Base-by-base conservation (phyloP, 2,113 vertebrate species). In the Natator depressus region DNA sequence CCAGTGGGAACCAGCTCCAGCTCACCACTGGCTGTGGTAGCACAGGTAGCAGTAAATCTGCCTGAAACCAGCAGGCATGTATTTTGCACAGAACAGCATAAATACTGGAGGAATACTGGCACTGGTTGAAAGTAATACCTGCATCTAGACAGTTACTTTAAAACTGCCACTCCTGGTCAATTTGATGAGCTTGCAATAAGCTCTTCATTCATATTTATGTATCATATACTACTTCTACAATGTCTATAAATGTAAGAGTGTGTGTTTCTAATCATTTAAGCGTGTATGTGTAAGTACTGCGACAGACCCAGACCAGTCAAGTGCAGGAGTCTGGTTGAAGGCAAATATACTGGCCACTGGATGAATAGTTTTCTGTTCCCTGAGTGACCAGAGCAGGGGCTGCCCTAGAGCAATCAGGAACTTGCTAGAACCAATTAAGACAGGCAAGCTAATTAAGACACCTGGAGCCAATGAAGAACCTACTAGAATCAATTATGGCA, bases 181-280 rank as follows among this genome's bases (percentile, higher is more conserved):
- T 59, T 3, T 81, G 54, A 3, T 20, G 53, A 50, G 5, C 16
- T 29, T 35, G 69, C 17, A 84, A 57, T 46, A 72, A 94, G 90
- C 82, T 29, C 49, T 8, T 38, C 46, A 59, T 3, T 29, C 35
- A 42, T 17, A 80, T 29, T 81, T 82, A 1, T 49, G 83, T 47
- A 85, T 87, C 3, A 51, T 1, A 55, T 12, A 6, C 57, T 88
- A 62, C 29, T 31, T 62, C 12, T 62, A 62, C 59, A 62, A 27
- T 24, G 25, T 62, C 27, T 62, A 62, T 35, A 14, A 62, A 62
- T 62, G 59, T 83, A 5, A 75, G 91, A 91, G 65, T 7, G 5
- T 82, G 90, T 93, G 94, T 92, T 95, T 94, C 90, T 35, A 95
- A 90, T 69, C 38, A 62, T 91, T 72, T 2, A 31, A 5, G 85